These are phyloP conservation scores for Isaurus tuberculatus DNA, from an alignment of 92 coral and sea anemone genomes.

Conservation along the genomic window DNA sequence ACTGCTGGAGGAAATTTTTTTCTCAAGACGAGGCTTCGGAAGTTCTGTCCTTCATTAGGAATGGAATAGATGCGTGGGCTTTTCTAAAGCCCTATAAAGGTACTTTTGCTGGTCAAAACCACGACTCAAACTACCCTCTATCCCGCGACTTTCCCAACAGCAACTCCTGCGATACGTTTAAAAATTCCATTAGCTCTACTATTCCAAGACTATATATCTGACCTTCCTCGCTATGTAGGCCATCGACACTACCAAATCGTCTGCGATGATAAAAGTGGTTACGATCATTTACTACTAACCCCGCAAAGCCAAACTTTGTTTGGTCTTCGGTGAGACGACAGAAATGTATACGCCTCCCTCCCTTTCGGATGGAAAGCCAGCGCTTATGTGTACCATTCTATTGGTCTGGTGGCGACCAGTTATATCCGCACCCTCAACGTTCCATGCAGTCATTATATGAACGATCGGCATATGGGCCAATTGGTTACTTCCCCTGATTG, in stretches of 20 bases:
- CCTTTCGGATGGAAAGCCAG: conserved; percentile 85
- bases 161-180: no score
- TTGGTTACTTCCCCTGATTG: conserved; percentile 38
- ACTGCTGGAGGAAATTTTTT: no score
- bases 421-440: conserved; percentile 51
- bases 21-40: no score
- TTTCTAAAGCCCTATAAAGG: no score
- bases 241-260: conserved; percentile 69
- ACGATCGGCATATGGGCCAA: conserved; percentile 73
- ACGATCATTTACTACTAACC: conserved; percentile 58
- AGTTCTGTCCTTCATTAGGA: no score
- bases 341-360: not conserved
- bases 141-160: no score
- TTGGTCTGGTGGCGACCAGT: conserved; percentile 29
- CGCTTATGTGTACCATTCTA: conserved; percentile 65
- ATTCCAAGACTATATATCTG: no score
- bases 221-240: conserved; percentile 69
- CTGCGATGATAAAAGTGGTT: conserved; percentile 77
- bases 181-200: no score
- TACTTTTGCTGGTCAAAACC: no score
- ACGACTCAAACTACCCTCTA: no score
- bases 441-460: conserved; percentile 69
- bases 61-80: no score
- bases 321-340: conserved; percentile 66
- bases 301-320: conserved; percentile 65